Evolutionary conservation across 1,140 invertebrate species (phyloP), one percentile per base, ranked within the genome.

Genomic region (Spodoptera frugiperda): DNA sequence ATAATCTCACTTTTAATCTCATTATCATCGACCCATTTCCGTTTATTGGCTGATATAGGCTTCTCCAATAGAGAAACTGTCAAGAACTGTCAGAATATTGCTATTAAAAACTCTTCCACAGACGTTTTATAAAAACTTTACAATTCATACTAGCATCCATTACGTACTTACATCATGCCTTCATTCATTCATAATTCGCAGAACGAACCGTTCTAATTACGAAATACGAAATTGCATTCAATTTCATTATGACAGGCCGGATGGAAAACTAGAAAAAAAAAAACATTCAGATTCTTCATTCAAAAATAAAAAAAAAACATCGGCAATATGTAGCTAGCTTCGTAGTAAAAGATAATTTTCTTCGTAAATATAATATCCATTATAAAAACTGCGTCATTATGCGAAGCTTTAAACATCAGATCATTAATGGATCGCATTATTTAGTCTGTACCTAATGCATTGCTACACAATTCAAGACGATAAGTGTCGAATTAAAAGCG

Each of bases 401-500:
- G 1, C 14, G 11, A 57, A 44, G 39, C 54, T 15, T 11, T 15
- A 49, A 48, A 48, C 19, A 39, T 59, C 33, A 12, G 21, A 59
- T 21, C 54, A 61, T 44, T 61, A 73, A 59, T 61, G 39, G 55
- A 30, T 3, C 39, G 2, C 71, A 73, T 73, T 73, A 73, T 73
- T 73, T 73, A 73, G 71, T 73, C 54, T 73, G 55, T 61, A 17
- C 39, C 39, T 33, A 72, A 59, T 59, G 39, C 70, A 72, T 72
- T 57, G 48, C 59, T 25, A 57, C 15, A 72, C 63, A 15, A 63
- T 61, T 70, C 19, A 48, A 59, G 48, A 21, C 30, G 39, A 61
- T 73, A 73, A 73, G 71, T 73, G 54, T 10, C 11, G 39, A 61
- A 49, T 72, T 72, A 72, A 72, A 73, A 73, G 54, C 54, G 54